Evolutionary conservation across 2,888 invertebrate genomes (phyloP).

Genomic region (Drosophila nr. medialis): DNA sequence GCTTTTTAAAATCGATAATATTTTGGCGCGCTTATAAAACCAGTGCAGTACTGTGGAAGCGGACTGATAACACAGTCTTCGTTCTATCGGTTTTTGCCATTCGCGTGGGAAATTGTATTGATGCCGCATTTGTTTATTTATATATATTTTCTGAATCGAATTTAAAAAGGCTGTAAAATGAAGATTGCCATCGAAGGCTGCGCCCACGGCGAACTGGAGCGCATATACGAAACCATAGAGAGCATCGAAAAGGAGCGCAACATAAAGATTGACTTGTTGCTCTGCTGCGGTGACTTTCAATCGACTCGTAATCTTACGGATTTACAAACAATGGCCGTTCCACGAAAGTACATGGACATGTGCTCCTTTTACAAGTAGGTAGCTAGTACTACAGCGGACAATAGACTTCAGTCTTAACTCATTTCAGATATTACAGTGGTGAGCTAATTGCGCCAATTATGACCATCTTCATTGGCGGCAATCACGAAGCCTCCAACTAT

Average conservation of each 20-base stretch:
- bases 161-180: constrained; percentile 86
- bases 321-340: constrained; percentile 97
- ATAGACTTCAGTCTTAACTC: constrained; percentile 4
- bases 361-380: constrained; percentile 95
- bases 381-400: neutral
- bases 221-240: constrained; percentile 94
- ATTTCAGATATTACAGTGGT: constrained; percentile 94
- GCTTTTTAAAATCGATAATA: neutral
- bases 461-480: constrained; percentile 98
- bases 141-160: constrained; percentile 41
- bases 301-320: constrained; percentile 95
- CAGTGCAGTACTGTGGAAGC: constrained; percentile 13
- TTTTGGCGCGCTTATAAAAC: neutral
- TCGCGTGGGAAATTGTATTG: neutral
- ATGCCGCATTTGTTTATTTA: constrained; percentile 26
- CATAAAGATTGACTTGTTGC: constrained; percentile 93
- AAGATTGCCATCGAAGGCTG: constrained; percentile 98
- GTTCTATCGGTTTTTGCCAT: constrained; percentile 12
- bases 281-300: constrained; percentile 99
- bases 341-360: constrained; percentile 94
- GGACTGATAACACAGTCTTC: neutral
- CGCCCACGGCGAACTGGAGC: constrained; percentile 98
- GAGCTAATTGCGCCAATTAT: constrained; percentile 94
- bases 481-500: constrained; percentile 99
- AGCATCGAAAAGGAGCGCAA: constrained; percentile 90